These are phyloP conservation scores for Larimichthys polyactis DNA, from an alignment of 2,113 vertebrate genomes.

Conservation along the genomic window DNA sequence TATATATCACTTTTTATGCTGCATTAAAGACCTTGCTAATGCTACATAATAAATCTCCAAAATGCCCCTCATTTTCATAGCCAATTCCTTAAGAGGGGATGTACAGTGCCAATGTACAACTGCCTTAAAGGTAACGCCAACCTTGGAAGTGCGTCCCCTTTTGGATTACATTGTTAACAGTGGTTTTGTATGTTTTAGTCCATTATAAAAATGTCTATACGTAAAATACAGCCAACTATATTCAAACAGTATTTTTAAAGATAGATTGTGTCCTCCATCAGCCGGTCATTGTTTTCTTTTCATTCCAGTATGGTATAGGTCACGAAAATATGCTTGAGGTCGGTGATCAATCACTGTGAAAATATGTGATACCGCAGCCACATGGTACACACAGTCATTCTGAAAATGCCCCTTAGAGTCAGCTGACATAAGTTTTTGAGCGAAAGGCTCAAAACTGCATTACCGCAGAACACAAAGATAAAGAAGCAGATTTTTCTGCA, in stretches of 20 bases:
- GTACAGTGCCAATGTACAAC: slow-evolving; percentile 24
- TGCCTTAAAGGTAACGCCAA: slow-evolving; percentile 39
- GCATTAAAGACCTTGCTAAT: slow-evolving; percentile 56
- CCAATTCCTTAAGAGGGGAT: slow-evolving; percentile 61
- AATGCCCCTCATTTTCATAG: slow-evolving; percentile 48
- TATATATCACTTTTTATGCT: slow-evolving; percentile 55
- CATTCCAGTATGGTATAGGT: not conserved
- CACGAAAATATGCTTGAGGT: not conserved
- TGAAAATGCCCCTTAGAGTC: not conserved
- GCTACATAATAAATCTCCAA: slow-evolving; percentile 61
- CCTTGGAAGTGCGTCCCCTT: slow-evolving; percentile 38
- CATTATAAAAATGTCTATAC: not conserved
- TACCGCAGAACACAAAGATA: too few species aligned
- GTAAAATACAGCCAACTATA: not conserved
- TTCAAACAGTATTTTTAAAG: not conserved
- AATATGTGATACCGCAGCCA: slow-evolving; percentile 9
- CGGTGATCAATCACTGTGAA: slow-evolving; percentile 15
- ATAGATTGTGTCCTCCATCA: not conserved
- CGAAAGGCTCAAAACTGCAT: not conserved
- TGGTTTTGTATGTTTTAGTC: not conserved
- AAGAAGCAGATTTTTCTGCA: not conserved
- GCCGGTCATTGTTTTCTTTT: slow-evolving; percentile 14
- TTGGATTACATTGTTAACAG: not conserved
- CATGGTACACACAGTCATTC: not conserved
- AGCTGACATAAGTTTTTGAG: not conserved